Percentiles rank a stretch among this genome's conserved stretches.
phyloP scores from a whole-genome alignment of 2,888 invertebrate genomes.

The Leucozona laternaria region DNA sequence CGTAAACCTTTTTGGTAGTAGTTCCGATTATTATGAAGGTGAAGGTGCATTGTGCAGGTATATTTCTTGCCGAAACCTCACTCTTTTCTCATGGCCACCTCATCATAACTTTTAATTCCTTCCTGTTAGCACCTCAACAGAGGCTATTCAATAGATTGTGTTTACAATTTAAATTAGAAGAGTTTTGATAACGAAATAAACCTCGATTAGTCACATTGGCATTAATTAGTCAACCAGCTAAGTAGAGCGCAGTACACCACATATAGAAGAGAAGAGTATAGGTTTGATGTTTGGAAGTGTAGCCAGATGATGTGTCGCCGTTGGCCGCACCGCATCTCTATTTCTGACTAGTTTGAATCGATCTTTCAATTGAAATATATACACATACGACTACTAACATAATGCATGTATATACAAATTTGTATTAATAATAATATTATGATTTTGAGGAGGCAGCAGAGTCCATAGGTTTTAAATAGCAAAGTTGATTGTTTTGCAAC shows the following conservation, averaged over 20 bases:
- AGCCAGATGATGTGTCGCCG: slow-evolving; percentile 38
- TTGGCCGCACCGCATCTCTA: background rate
- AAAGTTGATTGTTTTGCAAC: slow-evolving; percentile 28
- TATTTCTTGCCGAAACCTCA: slow-evolving; percentile 33
- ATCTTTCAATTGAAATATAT: slow-evolving; percentile 57
- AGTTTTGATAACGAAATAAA: slow-evolving; percentile 63
- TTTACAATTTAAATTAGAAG: slow-evolving; percentile 61
- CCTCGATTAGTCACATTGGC: slow-evolving; percentile 57
- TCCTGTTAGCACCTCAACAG: background rate
- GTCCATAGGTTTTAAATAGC: slow-evolving; percentile 15
- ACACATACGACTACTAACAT: background rate
- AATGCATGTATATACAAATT: background rate
- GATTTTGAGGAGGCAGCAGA: slow-evolving; percentile 18
- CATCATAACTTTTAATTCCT: slow-evolving; percentile 4
- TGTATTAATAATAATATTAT: slow-evolving; percentile 30
- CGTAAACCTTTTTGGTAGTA: slow-evolving; percentile 5
- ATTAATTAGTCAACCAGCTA: slow-evolving; percentile 58
- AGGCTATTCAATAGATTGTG: slow-evolving; percentile 18
- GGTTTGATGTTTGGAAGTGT: slow-evolving; percentile 1
- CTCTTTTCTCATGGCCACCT: slow-evolving; percentile 14
- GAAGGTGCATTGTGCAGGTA: slow-evolving; percentile 27
- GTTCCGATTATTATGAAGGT: slow-evolving; percentile 13
- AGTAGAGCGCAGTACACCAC: slow-evolving; percentile 30
- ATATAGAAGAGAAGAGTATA: background rate
- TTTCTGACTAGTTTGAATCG: slow-evolving; percentile 30